Conservation (phyloP, 1,140 invertebrate genomes). For the Wiebesia pumilae region DNA sequence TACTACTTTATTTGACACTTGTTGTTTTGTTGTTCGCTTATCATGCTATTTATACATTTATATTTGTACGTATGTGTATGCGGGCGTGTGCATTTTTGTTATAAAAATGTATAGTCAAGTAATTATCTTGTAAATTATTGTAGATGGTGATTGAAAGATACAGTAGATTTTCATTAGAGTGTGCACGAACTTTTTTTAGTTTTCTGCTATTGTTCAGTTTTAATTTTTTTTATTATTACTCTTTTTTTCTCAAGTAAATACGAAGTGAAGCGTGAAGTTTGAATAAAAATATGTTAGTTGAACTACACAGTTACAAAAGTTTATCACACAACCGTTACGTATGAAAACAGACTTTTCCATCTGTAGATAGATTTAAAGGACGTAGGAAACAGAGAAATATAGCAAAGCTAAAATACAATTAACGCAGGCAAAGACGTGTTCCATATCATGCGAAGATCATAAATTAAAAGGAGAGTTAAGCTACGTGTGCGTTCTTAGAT, state of each 20-base stretch:
- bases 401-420: neutral
- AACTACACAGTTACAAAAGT: neutral
- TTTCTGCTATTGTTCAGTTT: neutral
- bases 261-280: neutral
- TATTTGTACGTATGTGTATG: neutral
- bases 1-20: conserved; percentile 48
- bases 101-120: conserved; percentile 14
- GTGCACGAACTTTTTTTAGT: neutral
- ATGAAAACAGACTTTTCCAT: neutral
- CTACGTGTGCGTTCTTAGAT: neutral
- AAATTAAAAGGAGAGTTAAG: neutral
- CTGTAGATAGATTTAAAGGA: neutral
- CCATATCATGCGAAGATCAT: neutral
- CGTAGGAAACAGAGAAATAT: neutral
- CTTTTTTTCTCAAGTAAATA: neutral
- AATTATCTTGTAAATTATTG: neutral
- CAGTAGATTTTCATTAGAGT: neutral
- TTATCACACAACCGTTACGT: neutral
- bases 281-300: neutral
- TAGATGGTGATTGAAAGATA: neutral
- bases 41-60: neutral
- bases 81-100: conserved; percentile 6
- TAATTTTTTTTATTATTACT: neutral
- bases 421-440: neutral
- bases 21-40: conserved; percentile 41